A percentile compares a stretch with the other conserved stretches of the same genome.
These are phyloP conservation scores for Daboia siamensis DNA, from an alignment of 2,113 vertebrate species.

Conservation along the genomic window DNA sequence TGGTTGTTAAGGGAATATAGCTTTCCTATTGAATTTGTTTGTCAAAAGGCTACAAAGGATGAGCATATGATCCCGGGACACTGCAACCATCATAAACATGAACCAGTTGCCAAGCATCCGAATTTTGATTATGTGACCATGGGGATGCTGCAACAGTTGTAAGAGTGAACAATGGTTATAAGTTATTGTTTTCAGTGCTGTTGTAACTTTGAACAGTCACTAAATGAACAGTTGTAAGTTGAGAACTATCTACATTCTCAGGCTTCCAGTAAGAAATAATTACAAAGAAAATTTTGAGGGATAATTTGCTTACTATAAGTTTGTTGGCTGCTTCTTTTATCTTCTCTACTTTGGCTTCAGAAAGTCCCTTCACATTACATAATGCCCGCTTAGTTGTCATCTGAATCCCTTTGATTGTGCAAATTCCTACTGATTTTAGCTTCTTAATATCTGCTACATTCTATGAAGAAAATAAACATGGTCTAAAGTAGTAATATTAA, in stretches of 20 bases:
- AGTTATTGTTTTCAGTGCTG: no score
- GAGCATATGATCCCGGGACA: no score
- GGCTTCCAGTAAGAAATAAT: constrained; percentile 3
- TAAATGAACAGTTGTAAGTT: no score
- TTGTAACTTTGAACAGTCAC: no score
- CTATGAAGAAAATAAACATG: constrained; percentile 67
- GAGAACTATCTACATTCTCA: not conserved
- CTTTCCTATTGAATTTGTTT: no score
- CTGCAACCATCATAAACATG: no score
- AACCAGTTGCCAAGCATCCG: no score
- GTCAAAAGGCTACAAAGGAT: no score
- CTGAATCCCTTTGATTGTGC: constrained; percentile 95
- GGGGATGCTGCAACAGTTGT: no score
- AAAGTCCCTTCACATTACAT: constrained; percentile 94
- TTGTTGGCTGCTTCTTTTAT: constrained; percentile 98
- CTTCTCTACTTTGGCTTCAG: constrained; percentile 98
- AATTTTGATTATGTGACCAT: no score
- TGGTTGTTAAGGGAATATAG: no score
- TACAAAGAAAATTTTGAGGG: not conserved
- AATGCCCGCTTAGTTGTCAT: constrained; percentile 93
- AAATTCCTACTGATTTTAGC: constrained; percentile 93
- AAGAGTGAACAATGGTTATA: no score
- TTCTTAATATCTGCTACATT: constrained; percentile 97
- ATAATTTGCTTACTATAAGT: constrained; percentile 79
- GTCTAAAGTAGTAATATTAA: constrained; percentile 23